Evolutionary conservation across 2,888 invertebrate species (phyloP), one percentile per base, ranked within the genome.

Genomic region (Hyposoter didymator): DNA sequence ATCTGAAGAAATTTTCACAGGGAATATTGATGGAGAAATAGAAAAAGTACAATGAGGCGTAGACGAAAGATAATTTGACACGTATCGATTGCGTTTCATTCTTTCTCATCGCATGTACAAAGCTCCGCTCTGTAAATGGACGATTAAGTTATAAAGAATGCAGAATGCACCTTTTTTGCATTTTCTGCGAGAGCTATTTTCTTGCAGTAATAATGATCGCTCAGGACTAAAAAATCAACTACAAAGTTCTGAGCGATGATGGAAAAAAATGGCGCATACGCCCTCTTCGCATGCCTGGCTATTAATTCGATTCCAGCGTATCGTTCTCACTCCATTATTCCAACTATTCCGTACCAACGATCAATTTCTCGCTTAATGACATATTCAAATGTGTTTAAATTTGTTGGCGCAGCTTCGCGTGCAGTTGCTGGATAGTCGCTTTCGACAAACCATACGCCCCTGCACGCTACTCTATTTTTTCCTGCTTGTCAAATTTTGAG

Each of bases 151-250:
- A 73, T 80, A 52, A 80, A 80, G 52, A 80, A 79, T 75, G 28
- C 47, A 75, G 7, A n/a, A 39, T 39, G 39, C 32, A n/a, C 14
- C 8, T 28, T 22, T 73, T 69, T 69, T 52, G 49, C 52, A 22
- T 32, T 32, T 12, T 35, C 35, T 52, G 32, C 52, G 19, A 22
- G 19, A 10, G 4, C 43, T 22, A 73, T 75, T 81, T 59, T 35
- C 74, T 19, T 81, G 66, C 74, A 81, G 74, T 67, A 81, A 81
- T 81, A 55, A 81, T 81, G 81, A 70, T 35, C 32, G 35, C 8
- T 14, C 49, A 17, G 43, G 43, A 59, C 22, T 45, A 49, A 17
- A 39, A 35, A 62, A 39, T 62, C n/a, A 28, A 32, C 35, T 8
- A 17, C 59, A 59, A 59, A 59, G 14, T 59, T 59, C 35, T 47